These are phyloP conservation scores for Chaetodon trifascialis DNA, from an alignment of 2,113 vertebrate genomes.

Conservation along the genomic window DNA sequence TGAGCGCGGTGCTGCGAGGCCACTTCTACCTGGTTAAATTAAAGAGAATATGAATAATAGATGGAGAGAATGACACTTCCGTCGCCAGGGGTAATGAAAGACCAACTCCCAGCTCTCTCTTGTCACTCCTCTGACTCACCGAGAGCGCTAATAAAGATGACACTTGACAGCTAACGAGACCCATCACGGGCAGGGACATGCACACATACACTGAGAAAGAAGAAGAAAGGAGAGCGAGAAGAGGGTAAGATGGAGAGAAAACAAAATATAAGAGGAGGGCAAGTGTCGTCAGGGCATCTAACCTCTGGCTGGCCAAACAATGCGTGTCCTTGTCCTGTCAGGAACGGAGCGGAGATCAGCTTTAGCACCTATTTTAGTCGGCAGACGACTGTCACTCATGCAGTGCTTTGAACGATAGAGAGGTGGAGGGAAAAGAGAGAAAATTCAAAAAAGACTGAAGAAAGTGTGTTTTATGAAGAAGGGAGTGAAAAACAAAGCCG, in stretches of 20 bases:
- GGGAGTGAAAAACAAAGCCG: slow-evolving; percentile 10
- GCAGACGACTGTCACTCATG: slow-evolving; percentile 60
- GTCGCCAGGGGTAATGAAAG: slow-evolving; percentile 83
- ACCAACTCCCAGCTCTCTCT: slow-evolving; percentile 79
- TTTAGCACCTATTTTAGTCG: slow-evolving; percentile 45
- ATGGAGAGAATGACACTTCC: slow-evolving; percentile 83
- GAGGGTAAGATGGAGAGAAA: slow-evolving; percentile 36
- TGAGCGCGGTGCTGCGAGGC: slow-evolving; percentile 64
- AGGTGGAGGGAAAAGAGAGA: not conserved
- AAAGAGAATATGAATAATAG: slow-evolving; percentile 85
- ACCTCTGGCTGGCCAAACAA: slow-evolving; percentile 65
- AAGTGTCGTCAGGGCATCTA: slow-evolving; percentile 59
- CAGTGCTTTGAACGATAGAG: slow-evolving; percentile 35
- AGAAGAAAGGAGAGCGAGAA: slow-evolving; percentile 19
- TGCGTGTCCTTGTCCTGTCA: slow-evolving; percentile 39
- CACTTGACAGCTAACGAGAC: slow-evolving; percentile 86
- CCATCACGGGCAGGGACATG: slow-evolving; percentile 67
- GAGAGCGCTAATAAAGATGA: slow-evolving; percentile 86
- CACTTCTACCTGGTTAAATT: slow-evolving; percentile 84
- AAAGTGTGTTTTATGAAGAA: not conserved
- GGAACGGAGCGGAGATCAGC: slow-evolving; percentile 12
- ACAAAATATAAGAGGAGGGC: slow-evolving; percentile 43
- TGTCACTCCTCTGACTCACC: slow-evolving; percentile 83
- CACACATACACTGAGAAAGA: slow-evolving; percentile 47
- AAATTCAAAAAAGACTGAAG: not conserved